These are phyloP conservation scores for Pterocles orientalis DNA, from an alignment of 2,113 vertebrate genomes.

Conservation along the genomic window DNA sequence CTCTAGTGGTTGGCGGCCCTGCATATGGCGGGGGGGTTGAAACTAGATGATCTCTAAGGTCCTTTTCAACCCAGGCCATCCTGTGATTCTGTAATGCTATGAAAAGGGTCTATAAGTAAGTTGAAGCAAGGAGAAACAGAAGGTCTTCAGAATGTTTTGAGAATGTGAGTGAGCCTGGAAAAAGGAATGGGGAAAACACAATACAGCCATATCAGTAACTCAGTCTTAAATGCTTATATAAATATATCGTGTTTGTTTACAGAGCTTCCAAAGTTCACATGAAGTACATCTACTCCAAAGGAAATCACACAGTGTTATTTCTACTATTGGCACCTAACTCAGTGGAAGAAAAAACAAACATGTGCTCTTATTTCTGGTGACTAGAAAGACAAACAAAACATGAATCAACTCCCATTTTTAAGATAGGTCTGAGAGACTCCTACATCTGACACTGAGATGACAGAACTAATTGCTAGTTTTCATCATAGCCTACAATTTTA, in stretches of 20 bases:
- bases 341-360: not conserved
- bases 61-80: too few relatives aligned
- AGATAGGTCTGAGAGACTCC: not conserved
- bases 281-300: not conserved
- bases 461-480: not conserved
- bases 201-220: rapidly evolving
- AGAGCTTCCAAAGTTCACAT: not conserved
- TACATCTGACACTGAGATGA: not conserved
- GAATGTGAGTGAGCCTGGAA: not conserved
- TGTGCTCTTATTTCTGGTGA: not conserved
- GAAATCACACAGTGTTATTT: not conserved
- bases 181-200: not conserved
- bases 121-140: not conserved
- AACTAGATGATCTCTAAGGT: too few relatives aligned
- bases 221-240: not conserved
- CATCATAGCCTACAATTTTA: not conserved
- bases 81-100: not conserved
- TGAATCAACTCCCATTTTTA: not conserved
- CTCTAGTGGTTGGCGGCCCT: too few relatives aligned
- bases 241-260: not conserved
- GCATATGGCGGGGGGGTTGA: too few relatives aligned
- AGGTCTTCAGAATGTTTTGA: not conserved
- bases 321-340: not conserved
- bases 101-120: not conserved
- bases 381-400: not conserved